These are phyloP conservation scores for Xanthorhoe spadicearia DNA, from an alignment of 2,888 invertebrate genomes.

Conservation along the genomic window DNA sequence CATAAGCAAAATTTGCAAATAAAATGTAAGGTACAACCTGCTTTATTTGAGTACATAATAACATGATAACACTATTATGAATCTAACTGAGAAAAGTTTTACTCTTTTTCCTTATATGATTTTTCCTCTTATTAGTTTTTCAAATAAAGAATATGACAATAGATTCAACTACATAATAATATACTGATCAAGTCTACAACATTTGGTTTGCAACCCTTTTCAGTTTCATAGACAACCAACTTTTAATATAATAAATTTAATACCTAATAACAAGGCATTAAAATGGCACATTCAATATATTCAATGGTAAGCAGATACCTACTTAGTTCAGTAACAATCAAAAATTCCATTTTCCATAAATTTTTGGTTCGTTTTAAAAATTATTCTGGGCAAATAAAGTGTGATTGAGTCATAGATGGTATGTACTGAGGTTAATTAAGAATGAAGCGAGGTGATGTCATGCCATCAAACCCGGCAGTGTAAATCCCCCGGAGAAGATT, in stretches of 20 bases:
- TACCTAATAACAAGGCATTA: too few relatives aligned
- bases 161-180: too few relatives aligned
- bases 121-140: not conserved
- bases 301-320: too few relatives aligned
- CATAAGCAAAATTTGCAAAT: not conserved
- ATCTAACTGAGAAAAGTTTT: not conserved
- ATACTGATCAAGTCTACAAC: too few relatives aligned
- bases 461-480: not conserved
- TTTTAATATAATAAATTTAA: too few relatives aligned
- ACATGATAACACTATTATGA: not conserved
- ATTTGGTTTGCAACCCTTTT: too few relatives aligned
- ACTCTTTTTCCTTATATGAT: not conserved
- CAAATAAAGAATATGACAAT: too few relatives aligned
- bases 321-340: too few relatives aligned
- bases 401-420: not conserved
- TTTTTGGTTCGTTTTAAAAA: not conserved
- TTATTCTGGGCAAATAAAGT: not conserved
- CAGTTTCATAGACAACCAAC: too few relatives aligned
- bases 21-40: not conserved
- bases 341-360: too few relatives aligned
- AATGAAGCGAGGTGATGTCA: slow-evolving; percentile 26
- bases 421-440: slow-evolving; percentile 10
- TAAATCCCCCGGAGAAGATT: slow-evolving; percentile 7
- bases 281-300: too few relatives aligned
- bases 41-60: not conserved